Evolutionary conservation across 2,797 vertebrate species (phyloP).

Genomic region (Gadopsis bispinosus): DNA sequence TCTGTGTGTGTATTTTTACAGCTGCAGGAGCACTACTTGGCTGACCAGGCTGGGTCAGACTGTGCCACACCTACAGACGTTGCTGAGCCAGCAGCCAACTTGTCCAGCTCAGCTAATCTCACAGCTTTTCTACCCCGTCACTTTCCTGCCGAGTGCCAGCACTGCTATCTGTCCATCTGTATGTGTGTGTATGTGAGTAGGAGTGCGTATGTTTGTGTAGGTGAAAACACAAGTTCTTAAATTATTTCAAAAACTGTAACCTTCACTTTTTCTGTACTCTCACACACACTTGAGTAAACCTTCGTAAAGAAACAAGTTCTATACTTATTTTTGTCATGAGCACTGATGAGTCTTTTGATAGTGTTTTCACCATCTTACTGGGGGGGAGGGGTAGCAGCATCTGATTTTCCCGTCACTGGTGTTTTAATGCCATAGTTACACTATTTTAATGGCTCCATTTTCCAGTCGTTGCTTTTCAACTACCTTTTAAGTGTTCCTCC

Average conservation of each 20-base stretch:
- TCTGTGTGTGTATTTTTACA: constrained; percentile 80
- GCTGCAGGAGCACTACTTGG: constrained; percentile 74
- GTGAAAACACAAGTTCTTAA: background rate
- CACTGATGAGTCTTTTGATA: background rate
- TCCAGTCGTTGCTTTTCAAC: constrained; percentile 66
- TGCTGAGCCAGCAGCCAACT: constrained; percentile 80
- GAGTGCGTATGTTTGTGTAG: constrained; percentile 14
- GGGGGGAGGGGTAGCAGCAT: constrained; percentile 1
- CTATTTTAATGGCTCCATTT: constrained; percentile 59
- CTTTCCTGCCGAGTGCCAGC: constrained; percentile 51
- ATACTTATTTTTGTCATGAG: background rate
- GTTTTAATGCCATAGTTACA: constrained; percentile 55
- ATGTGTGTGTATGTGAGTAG: constrained; percentile 15
- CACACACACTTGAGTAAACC: background rate
- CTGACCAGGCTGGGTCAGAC: constrained; percentile 67
- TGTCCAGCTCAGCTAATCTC: constrained; percentile 71
- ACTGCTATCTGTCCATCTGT: constrained; percentile 59
- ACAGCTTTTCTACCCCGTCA: constrained; percentile 74
- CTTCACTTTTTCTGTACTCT: background rate
- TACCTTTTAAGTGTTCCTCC: constrained; percentile 55
- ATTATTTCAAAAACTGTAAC: constrained; percentile 3
- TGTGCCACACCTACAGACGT: constrained; percentile 80
- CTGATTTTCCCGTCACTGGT: constrained; percentile 42
- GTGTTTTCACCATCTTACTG: background rate
- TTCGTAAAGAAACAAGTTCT: background rate